Evolutionary conservation across 1,140 invertebrate species (phyloP), one percentile per base, ranked within the genome.

Genomic region (Scaptomyza montana): DNA sequence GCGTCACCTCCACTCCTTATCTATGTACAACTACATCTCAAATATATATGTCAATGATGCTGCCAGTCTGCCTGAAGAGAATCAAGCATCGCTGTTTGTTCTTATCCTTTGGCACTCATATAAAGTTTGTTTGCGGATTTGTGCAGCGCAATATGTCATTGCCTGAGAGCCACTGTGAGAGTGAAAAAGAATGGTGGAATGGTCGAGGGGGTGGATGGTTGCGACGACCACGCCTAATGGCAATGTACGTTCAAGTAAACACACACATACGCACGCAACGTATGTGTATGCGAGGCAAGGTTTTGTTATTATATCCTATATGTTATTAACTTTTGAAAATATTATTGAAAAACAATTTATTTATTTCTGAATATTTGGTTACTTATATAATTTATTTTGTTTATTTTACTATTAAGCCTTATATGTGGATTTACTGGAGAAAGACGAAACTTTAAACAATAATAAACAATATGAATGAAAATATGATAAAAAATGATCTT

Each of bases 61-160:
- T 74, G 77, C 59, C 61, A 77, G 73, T 61, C 19, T 49, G 60
- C 13, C 30, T 2, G 49, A 64, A 51, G 16, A 41, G 21, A 57
- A 41, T 21, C 43, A 33, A 45, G 65, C 74, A 2, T 36, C 33
- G 72, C 79, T 89, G 85, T 89, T 89, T 87, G 79, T 84, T 84
- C 84, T 77, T 82, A 84, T 87, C 84, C 84, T 89, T 89, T 79
- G 84, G 84, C 75, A 89, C 84, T 87, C 84, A 89, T 87, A 89
- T 89, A 89, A 79, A 89, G 84, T 89, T 89, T 89, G 84, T 89
- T 89, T 89, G 84, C 84, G 84, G 84, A 89, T 89, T 89, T 89
- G 84, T 89, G 79, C 84, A 89, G 84, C 62, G 84, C 84, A 89
- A 89, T 89, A 89, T 89, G 84, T 89, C 84, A 89, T 84, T 89